These are phyloP conservation scores for Thyatira batis DNA, from an alignment of 2,888 invertebrate species.

Conservation along the genomic window DNA sequence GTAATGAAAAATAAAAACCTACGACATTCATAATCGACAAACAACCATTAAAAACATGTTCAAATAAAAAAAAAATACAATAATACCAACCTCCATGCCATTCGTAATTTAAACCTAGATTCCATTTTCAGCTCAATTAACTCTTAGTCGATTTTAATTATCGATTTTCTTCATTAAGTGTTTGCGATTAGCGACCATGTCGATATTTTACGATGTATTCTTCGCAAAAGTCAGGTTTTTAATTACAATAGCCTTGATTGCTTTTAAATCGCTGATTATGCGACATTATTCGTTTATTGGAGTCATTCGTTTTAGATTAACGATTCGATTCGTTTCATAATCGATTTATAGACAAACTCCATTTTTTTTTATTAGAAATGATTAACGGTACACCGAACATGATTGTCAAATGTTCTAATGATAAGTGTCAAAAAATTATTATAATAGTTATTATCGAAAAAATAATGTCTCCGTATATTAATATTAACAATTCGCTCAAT, in stretches of 20 bases:
- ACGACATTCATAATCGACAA: not conserved
- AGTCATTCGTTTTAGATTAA: slow-evolving; percentile 20
- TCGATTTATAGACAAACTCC: slow-evolving; percentile 1
- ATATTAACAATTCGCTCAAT: slow-evolving; percentile 56
- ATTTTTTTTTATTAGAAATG: not conserved
- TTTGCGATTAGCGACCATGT: slow-evolving; percentile 77
- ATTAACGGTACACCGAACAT: not conserved
- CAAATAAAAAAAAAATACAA: not conserved
- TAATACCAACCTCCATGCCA: not conserved
- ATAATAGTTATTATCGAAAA: slow-evolving; percentile 13
- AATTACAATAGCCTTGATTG: slow-evolving; percentile 64
- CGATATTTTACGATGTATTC: slow-evolving; percentile 69
- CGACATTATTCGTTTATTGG: slow-evolving; percentile 52
- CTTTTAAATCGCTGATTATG: slow-evolving; percentile 62
- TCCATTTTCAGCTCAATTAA: slow-evolving; percentile 80
- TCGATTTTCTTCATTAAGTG: slow-evolving; percentile 76
- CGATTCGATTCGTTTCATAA: slow-evolving; percentile 7
- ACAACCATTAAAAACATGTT: not conserved
- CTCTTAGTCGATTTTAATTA: slow-evolving; percentile 72
- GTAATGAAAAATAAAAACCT: no score
- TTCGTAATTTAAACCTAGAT: slow-evolving; percentile 52
- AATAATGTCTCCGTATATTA: slow-evolving; percentile 13
- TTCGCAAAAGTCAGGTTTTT: slow-evolving; percentile 55
- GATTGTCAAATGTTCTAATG: not conserved
- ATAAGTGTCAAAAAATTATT: slow-evolving; percentile 5